These are phyloP conservation scores for Phaedon cochleariae DNA, from an alignment of 2,888 invertebrate species.

Conservation along the genomic window DNA sequence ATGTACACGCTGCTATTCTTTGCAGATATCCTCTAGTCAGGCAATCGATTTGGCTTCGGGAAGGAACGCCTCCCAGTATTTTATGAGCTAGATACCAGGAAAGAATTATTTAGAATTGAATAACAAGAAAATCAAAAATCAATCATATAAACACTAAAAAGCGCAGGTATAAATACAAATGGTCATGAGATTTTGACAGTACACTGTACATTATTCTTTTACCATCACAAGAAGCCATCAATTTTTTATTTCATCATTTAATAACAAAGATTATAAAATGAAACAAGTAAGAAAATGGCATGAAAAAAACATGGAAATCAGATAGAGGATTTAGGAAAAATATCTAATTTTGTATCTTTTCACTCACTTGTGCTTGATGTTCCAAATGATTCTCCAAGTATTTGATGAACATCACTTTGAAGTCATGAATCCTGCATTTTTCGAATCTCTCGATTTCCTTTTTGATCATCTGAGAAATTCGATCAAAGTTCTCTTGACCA, in stretches of 20 bases:
- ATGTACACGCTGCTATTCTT: constrained; percentile 60
- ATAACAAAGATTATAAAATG: no score
- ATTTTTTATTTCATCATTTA: no score
- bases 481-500: constrained; percentile 95
- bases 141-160: neutral
- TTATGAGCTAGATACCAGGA: constrained; percentile 73
- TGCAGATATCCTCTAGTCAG: constrained; percentile 67
- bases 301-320: neutral
- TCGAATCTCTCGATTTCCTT: constrained; percentile 95
- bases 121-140: no score
- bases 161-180: neutral
- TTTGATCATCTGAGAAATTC: constrained; percentile 92
- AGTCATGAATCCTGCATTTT: constrained; percentile 85
- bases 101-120: neutral
- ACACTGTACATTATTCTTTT: no score
- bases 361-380: constrained; percentile 87
- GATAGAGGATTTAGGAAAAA: neutral
- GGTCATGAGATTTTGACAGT: no score
- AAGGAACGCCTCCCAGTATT: constrained; percentile 95
- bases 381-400: constrained; percentile 94
- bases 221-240: no score
- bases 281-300: neutral
- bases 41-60: constrained; percentile 94
- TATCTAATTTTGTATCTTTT: neutral
- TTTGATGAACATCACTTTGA: constrained; percentile 87